Conservation (phyloP, 2,113 vertebrate genomes). For the Otus sunia region DNA sequence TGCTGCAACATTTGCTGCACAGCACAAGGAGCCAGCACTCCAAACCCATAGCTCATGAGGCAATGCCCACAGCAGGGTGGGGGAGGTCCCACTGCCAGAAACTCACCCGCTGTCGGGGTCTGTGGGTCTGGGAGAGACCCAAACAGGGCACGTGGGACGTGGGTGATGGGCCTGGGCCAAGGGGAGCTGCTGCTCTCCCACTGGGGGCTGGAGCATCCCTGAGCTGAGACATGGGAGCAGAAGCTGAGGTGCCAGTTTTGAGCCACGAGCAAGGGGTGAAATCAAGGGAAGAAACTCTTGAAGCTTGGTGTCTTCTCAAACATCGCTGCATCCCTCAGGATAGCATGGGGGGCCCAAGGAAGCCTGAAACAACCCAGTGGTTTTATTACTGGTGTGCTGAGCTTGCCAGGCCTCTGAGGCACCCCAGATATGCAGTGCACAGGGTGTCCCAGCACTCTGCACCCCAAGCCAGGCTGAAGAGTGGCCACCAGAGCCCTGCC, state of each 20-base stretch:
- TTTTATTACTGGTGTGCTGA: neutral
- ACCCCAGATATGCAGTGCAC: neutral
- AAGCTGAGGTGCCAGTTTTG: neutral
- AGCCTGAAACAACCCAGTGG: neutral
- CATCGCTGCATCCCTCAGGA: neutral
- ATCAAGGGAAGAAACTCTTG: neutral
- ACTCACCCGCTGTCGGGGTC: neutral
- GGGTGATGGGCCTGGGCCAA: neutral
- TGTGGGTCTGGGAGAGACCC: neutral
- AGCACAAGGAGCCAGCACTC: rapidly evolving
- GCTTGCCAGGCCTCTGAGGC: neutral
- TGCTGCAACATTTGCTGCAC: neutral
- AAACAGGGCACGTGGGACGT: rapidly evolving
- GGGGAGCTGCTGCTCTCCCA: neutral
- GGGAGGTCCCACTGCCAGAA: neutral
- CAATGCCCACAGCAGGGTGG: neutral
- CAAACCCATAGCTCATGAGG: neutral
- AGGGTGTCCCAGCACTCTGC: neutral
- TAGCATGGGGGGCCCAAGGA: neutral
- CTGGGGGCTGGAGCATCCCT: neutral
- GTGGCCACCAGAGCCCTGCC: neutral
- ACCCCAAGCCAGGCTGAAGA: neutral
- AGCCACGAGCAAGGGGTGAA: rapidly evolving
- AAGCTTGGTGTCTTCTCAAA: neutral
- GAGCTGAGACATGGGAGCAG: neutral